Conservation (phyloP, 2,888 invertebrate species). For the Drosophila atripex region DNA sequence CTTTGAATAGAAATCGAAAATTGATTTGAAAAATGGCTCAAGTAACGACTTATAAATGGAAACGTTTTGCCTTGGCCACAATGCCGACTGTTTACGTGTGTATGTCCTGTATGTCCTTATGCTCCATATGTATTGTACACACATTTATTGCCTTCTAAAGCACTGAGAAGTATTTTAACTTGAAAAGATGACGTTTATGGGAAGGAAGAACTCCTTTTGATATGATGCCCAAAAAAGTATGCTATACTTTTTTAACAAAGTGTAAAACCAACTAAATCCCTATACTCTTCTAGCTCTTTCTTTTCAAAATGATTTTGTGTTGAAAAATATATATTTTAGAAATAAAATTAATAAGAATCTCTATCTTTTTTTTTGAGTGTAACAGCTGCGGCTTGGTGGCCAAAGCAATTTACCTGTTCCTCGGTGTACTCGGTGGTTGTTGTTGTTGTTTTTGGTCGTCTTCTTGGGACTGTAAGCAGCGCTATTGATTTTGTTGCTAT, state of each 20-base stretch:
- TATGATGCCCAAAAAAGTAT: background rate
- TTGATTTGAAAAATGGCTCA: constrained; percentile 34
- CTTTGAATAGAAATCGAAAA: constrained; percentile 39
- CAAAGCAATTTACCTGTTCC: constrained; percentile 27
- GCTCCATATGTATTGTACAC: background rate
- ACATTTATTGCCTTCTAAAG: background rate
- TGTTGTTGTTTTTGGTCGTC: constrained; percentile 15
- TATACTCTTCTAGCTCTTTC: too few species aligned
- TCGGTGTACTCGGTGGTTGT: background rate
- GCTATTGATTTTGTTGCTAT: constrained; percentile 69
- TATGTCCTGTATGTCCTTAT: background rate
- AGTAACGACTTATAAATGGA: constrained; percentile 30
- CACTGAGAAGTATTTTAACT: background rate
- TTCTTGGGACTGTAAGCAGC: constrained; percentile 16
- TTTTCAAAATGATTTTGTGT: too few species aligned
- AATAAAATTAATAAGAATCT: background rate
- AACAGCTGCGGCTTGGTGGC: constrained; percentile 9
- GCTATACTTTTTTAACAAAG: background rate
- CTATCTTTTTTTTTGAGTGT: background rate
- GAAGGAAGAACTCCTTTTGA: background rate
- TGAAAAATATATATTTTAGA: too few species aligned
- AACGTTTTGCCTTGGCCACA: constrained; percentile 12
- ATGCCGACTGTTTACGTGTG: constrained; percentile 16
- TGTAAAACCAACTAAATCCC: background rate
- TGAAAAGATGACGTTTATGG: too few species aligned